Evolutionary conservation across 2,888 invertebrate species (phyloP).

Genomic region (Drosophila nr. perissopoda): DNA sequence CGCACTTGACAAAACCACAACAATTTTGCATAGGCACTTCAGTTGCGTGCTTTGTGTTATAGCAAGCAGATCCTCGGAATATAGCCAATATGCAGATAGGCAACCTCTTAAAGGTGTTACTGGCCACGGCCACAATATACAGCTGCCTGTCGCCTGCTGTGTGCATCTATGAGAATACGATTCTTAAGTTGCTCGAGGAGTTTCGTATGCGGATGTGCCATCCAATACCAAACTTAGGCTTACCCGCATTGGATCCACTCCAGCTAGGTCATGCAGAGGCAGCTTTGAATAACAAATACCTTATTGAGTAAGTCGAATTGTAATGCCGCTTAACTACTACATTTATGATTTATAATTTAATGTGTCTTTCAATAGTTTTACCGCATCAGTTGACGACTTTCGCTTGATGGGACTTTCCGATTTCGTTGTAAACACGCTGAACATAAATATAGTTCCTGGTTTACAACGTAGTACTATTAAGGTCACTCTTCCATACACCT

Average conservation of each 20-base stretch:
- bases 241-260: constrained; percentile 82
- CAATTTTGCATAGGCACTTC: constrained; percentile 6
- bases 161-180: constrained; percentile 57
- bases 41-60: constrained; percentile 39
- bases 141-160: constrained; percentile 42
- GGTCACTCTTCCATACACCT: constrained; percentile 71
- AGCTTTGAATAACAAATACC: constrained; percentile 68
- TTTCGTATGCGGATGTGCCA: constrained; percentile 82
- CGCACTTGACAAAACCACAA: constrained; percentile 60
- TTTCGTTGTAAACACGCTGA: constrained; percentile 62
- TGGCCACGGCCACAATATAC: constrained; percentile 41
- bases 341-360: background rate
- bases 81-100: constrained; percentile 35
- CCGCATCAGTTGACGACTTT: constrained; percentile 69
- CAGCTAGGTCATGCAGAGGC: constrained; percentile 50
- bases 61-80: constrained; percentile 29
- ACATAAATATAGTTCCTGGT: constrained; percentile 51
- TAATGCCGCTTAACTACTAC: background rate
- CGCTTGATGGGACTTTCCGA: constrained; percentile 73
- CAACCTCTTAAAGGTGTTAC: constrained; percentile 17
- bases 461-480: constrained; percentile 59
- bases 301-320: constrained; percentile 66
- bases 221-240: constrained; percentile 74
- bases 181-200: constrained; percentile 72
- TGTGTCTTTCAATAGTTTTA: constrained; percentile 60